Base-by-base conservation (phyloP, 2,888 invertebrate genomes). In the Luperina testacea region DNA sequence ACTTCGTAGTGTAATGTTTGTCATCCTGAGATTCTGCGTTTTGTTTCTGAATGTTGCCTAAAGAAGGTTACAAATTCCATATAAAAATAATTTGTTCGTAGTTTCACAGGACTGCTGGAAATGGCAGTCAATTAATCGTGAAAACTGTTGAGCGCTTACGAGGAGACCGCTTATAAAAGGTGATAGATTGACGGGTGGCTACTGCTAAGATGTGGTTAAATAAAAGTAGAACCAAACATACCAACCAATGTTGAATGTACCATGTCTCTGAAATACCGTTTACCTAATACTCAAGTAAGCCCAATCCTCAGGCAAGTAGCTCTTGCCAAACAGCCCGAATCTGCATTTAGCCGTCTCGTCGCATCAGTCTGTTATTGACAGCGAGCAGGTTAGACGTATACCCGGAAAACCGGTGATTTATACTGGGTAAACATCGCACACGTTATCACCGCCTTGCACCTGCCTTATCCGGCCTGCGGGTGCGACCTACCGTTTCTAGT, bases 361-460 rank as follows among this genome's bases (percentile, higher is more conserved):
- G 87, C 84, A 84, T 83, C 88, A 90, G 91, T 90, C 90, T 90
- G 89, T 86, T 91, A 93, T 93, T 92, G 93, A 92, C 88, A 89
- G 93, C 92, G 93, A 94, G 94, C 94, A 92, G 89, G 87, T 80
- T 85, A 87, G 90, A 90, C 70, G 81, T 51, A 72, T 67, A 75
- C 42, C 72, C 69, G 68, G 82, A 82, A 73, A 80, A 73, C 86
- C 72, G 65, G 84, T 90, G 90, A 90, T 90, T 93, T 93, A 94
- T 93, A 92, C 93, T 92, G 90, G 88, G 93, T 92, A 95, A 95
- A 95, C 94, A 95, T 91, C 88, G 92, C 87, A 88, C 89, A 89
- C 90, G 94, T 94, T 95, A 95, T 95, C 95, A 91, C 78, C 91
- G 89, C 90, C 93, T 93, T 92, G 93, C 95, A 95, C 95, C 95